Base-by-base conservation (phyloP, 2,888 invertebrate genomes). In the Acleris emargana region DNA sequence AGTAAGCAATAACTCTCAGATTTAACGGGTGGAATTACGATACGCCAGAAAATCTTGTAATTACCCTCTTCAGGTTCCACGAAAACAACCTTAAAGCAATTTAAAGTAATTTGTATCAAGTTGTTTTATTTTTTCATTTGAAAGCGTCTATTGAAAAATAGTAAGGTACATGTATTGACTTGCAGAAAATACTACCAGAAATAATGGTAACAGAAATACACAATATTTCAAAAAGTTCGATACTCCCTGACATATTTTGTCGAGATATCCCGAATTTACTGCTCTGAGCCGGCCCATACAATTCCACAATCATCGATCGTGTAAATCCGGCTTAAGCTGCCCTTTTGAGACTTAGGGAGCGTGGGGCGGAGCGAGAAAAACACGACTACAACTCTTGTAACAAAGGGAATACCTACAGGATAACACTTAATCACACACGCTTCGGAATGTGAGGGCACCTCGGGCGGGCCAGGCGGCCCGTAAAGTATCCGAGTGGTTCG, bases 301-400 rank as follows among this genome's bases (percentile, higher is more conserved):
- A 76, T 79, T 78, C 74, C 75, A 72, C 78, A 80, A 79, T 79
- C 81, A 86, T 88, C 83, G 87, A 82, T 84, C 84, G 76, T 77
- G 78, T 79, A 85, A 88, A 87, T 81, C 85, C 80, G 80, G 80
- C 86, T 81, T 86, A 85, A 82, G 82, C 77, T 76, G 78, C 80
- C 81, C 81, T 83, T 77, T 79, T 82, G 79, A 79, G 78, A 78
- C 75, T 76, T 73, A 74, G 73, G 67, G 63, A 58, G 64, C 57
- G 77, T 73, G 75, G 73, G 73, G 73, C 69, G 76, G 76, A 79
- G 75, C 69, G 81, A 73, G 74, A 79, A 81, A 80, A 82, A 83
- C 80, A 83, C 76, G 79, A 81, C 80, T 77, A 77, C 76, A 76
- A 76, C 75, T 78, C 72, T 70, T 75, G 71, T 79, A 81, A 85